phyloP scores from a whole-genome alignment of 1,140 invertebrate species.

The Pogonus chalceus region DNA sequence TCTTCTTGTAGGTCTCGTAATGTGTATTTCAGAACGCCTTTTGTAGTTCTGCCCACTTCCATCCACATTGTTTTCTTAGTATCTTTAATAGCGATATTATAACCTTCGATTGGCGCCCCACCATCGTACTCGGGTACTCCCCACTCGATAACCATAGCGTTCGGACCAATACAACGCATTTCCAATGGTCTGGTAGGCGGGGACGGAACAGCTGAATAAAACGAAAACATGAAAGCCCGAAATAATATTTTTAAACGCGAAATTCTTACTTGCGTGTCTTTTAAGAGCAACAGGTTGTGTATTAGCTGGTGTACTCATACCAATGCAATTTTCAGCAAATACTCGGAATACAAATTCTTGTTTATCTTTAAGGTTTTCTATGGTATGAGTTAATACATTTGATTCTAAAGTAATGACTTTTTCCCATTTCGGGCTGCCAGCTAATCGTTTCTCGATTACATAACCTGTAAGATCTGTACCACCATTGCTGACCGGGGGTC shows the following conservation, averaged over 20 bases:
- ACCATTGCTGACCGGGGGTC: constrained; percentile 70
- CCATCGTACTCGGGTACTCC: constrained; percentile 88
- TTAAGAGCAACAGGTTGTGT: constrained; percentile 76
- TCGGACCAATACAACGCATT: constrained; percentile 67
- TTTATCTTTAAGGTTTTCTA: constrained; percentile 82
- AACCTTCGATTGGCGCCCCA: constrained; percentile 79
- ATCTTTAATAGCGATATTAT: constrained; percentile 89
- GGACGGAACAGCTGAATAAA: constrained; percentile 66
- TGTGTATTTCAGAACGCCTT: constrained; percentile 71
- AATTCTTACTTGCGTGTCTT: constrained; percentile 87
- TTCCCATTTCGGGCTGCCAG: constrained; percentile 70
- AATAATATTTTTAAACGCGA: constrained; percentile 4
- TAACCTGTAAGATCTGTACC: constrained; percentile 84
- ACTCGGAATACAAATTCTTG: constrained; percentile 85
- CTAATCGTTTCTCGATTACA: constrained; percentile 81
- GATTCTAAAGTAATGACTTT: constrained; percentile 79
- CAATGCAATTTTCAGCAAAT: constrained; percentile 83
- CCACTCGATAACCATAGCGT: constrained; percentile 85
- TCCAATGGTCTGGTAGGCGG: constrained; percentile 83
- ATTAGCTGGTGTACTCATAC: constrained; percentile 66
- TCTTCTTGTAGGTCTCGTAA: constrained; percentile 81
- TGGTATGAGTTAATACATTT: constrained; percentile 60
- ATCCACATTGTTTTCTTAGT: constrained; percentile 91
- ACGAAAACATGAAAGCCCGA: background rate
- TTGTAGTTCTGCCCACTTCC: constrained; percentile 79